These are phyloP conservation scores for Macrotrachela quadricornifera DNA, from an alignment of 1,140 invertebrate genomes.

Conservation along the genomic window DNA sequence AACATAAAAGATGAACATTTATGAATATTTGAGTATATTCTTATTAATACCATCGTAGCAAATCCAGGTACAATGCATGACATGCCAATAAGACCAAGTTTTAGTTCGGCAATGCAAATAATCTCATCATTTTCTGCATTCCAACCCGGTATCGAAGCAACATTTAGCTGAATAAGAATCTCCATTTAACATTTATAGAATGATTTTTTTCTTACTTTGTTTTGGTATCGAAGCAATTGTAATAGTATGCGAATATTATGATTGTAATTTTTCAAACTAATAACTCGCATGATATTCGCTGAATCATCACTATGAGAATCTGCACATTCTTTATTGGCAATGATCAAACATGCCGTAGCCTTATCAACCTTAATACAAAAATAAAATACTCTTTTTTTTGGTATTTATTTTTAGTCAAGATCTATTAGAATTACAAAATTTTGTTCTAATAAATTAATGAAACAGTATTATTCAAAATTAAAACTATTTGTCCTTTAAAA, in stretches of 20 bases:
- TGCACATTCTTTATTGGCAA: conserved; percentile 95
- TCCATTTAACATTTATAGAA: too few relatives aligned
- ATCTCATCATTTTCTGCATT: background rate
- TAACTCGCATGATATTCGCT: conserved; percentile 95
- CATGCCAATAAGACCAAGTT: conserved; percentile 87
- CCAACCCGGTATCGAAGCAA: background rate
- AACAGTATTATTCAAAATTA: too few relatives aligned
- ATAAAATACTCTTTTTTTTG: too few relatives aligned
- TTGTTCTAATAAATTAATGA: too few relatives aligned
- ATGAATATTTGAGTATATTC: too few relatives aligned
- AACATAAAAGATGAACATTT: too few relatives aligned
- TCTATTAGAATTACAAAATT: too few relatives aligned
- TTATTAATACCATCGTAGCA: conserved; percentile 80
- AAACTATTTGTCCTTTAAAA: too few relatives aligned
- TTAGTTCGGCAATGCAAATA: conserved; percentile 58
- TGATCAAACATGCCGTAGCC: conserved; percentile 89
- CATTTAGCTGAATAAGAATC: background rate
- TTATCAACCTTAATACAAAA: conserved; percentile 57
- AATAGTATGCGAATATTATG: conserved; percentile 95
- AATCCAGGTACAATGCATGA: conserved; percentile 96
- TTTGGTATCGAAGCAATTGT: conserved; percentile 96
- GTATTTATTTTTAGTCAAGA: too few relatives aligned
- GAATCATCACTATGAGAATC: conserved; percentile 89
- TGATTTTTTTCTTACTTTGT: conserved; percentile 61
- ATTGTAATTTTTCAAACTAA: conserved; percentile 96